Conservation (phyloP, 2,797 vertebrate species). For the Microcaecilia unicolor region DNA sequence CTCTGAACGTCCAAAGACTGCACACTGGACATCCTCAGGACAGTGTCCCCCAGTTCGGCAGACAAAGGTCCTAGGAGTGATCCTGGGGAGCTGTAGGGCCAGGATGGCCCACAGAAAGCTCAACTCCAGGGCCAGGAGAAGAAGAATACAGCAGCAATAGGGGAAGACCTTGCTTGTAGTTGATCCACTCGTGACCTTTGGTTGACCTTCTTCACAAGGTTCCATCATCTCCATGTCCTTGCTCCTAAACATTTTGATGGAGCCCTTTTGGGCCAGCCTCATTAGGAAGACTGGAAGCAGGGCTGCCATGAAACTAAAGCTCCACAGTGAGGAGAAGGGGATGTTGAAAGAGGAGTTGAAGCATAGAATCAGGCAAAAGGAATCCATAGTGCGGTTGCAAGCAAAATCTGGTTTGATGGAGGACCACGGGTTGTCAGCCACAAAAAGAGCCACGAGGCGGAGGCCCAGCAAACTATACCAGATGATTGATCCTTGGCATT, state of each 20-base stretch:
- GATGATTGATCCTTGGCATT: conserved; percentile 4
- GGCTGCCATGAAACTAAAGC: conserved; percentile 8
- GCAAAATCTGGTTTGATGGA: conserved; percentile 4
- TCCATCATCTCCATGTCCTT: background rate
- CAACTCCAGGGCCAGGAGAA: background rate
- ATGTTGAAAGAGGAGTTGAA: conserved; percentile 12
- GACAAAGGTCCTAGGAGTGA: background rate
- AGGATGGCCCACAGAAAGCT: background rate
- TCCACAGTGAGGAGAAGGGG: conserved; percentile 4
- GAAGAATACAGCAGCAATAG: background rate
- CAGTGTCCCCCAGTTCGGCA: background rate
- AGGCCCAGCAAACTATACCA: conserved; percentile 19
- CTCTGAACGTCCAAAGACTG: background rate
- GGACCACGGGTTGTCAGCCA: conserved; percentile 15
- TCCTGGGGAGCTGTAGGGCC: background rate
- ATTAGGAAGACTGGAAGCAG: conserved; percentile 9
- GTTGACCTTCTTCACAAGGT: background rate
- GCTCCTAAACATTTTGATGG: background rate
- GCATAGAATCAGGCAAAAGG: conserved; percentile 12
- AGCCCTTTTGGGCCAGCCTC: conserved; percentile 3
- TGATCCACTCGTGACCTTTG: background rate
- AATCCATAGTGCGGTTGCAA: conserved; percentile 2
- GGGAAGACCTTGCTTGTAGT: background rate
- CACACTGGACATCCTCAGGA: background rate
- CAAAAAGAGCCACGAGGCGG: conserved; percentile 10